These are phyloP conservation scores for Andrena hattorfiana DNA, from an alignment of 2,888 invertebrate genomes.

Conservation along the genomic window DNA sequence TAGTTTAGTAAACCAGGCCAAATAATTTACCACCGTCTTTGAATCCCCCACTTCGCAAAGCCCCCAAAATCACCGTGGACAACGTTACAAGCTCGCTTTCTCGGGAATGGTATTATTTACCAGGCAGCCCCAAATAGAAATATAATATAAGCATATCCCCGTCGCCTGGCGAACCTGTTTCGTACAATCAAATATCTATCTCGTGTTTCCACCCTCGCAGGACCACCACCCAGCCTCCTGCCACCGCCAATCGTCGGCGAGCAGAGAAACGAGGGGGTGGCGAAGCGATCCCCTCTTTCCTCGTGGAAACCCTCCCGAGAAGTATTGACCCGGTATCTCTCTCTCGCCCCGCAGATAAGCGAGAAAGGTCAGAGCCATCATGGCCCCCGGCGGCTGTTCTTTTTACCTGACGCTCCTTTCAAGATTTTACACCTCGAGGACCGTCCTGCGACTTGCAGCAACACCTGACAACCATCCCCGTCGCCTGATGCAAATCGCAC, in stretches of 20 bases:
- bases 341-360: slow-evolving; percentile 69
- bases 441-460: neutral
- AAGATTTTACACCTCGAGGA: slow-evolving; percentile 35
- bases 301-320: slow-evolving; percentile 61
- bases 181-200: slow-evolving; percentile 55
- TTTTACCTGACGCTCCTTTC: slow-evolving; percentile 51
- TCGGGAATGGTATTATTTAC: slow-evolving; percentile 29
- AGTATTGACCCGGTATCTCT: slow-evolving; percentile 72
- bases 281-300: slow-evolving; percentile 58
- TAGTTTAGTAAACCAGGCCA: no score
- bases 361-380: slow-evolving; percentile 73
- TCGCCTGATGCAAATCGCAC: neutral
- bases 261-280: slow-evolving; percentile 69
- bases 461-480: neutral
- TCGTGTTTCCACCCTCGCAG: slow-evolving; percentile 52
- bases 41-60: neutral
- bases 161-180: slow-evolving; percentile 29
- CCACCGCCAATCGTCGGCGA: slow-evolving; percentile 69
- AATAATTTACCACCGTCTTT: neutral
- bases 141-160: slow-evolving; percentile 18
- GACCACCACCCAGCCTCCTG: slow-evolving; percentile 58
- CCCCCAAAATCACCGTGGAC: neutral
- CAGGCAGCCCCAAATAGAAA: slow-evolving; percentile 7
- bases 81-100: neutral
- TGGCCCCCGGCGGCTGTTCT: slow-evolving; percentile 68